Percentiles rank a stretch among this genome's conserved stretches.
phyloP scores from a whole-genome alignment of 2,888 invertebrate genomes.

The Cosmopolites sordidus region DNA sequence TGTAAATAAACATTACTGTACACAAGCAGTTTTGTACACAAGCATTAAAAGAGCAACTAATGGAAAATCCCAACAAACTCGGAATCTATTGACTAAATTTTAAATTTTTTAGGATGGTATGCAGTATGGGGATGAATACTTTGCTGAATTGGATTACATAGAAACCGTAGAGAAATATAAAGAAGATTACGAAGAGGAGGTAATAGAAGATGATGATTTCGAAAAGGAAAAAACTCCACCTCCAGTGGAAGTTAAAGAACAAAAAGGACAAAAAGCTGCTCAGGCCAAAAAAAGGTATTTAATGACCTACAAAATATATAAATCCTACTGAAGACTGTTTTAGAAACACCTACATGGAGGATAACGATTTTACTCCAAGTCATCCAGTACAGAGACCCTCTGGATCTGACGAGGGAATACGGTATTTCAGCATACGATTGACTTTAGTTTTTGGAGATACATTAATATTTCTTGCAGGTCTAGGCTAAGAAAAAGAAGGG shows the following conservation, averaged over 20 bases:
- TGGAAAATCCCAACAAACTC: no score
- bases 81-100: no score
- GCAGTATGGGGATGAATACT: conserved; percentile 91
- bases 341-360: conserved; percentile 33
- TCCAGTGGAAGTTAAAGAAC: conserved; percentile 25
- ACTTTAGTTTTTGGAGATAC: no score
- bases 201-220: conserved; percentile 32
- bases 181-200: conserved; percentile 49
- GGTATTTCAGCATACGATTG: conserved; percentile 11
- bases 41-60: no score
- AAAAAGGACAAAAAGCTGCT: not conserved
- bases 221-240: conserved; percentile 27
- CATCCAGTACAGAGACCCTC: not conserved
- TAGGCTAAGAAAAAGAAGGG: conserved; percentile 29
- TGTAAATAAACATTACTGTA: no score
- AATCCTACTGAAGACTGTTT: no score
- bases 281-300: not conserved
- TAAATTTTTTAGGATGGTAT: conserved; percentile 60
- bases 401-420: conserved; percentile 22
- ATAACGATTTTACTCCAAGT: conserved; percentile 36
- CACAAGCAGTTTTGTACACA: no score
- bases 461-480: conserved; percentile 20
- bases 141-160: conserved; percentile 95
- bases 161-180: conserved; percentile 69
- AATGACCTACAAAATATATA: no score